These are phyloP conservation scores for Tiaroga cobitis DNA, from an alignment of 2,797 vertebrate species.

Conservation along the genomic window DNA sequence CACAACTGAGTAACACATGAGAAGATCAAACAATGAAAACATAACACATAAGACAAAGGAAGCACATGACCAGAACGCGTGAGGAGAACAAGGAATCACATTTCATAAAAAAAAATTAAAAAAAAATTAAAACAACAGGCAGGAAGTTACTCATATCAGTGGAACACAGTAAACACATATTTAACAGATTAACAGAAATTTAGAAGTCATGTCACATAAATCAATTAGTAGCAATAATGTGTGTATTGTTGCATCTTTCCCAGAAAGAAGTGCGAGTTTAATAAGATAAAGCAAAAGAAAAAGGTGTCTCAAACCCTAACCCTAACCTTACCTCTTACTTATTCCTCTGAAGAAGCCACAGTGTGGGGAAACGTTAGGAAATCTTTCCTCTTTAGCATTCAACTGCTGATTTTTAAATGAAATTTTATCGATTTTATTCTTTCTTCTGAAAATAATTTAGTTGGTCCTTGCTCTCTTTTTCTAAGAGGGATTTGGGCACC, in stretches of 20 bases:
- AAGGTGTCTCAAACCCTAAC: too few relatives aligned
- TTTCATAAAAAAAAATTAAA: too few relatives aligned
- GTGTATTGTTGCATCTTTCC: background rate
- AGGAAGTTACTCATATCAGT: background rate
- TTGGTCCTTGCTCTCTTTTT: too few relatives aligned
- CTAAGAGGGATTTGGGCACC: too few relatives aligned
- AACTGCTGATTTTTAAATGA: too few relatives aligned
- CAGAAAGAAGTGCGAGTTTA: background rate
- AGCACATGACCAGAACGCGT: background rate
- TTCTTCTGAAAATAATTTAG: too few relatives aligned
- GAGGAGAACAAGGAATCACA: background rate
- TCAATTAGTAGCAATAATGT: background rate
- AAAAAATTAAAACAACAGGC: background rate
- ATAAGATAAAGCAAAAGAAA: background rate
- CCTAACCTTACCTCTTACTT: too few relatives aligned
- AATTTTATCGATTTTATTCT: too few relatives aligned
- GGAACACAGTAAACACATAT: too few relatives aligned
- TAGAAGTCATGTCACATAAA: background rate
- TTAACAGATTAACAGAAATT: background rate
- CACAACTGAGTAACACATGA: background rate
- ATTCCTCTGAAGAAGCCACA: too few relatives aligned
- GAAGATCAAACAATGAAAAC: background rate
- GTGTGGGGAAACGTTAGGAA: too few relatives aligned
- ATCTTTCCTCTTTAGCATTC: too few relatives aligned
- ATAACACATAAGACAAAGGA: background rate